Conservation (phyloP, 2,888 invertebrate species). For the Mesodorylaimus sp. region DNA sequence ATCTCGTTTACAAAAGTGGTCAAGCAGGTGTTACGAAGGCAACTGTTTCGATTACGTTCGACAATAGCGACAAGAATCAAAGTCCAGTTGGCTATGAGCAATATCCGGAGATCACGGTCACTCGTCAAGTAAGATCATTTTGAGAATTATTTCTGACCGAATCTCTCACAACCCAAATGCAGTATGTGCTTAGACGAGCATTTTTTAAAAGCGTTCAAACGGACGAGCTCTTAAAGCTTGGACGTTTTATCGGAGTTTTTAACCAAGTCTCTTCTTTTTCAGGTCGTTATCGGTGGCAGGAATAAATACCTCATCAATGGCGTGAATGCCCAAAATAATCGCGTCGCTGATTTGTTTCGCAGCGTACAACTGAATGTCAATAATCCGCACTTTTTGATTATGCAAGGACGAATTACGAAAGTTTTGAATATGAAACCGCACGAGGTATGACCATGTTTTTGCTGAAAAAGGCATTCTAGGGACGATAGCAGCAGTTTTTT, state of each 20-base stretch:
- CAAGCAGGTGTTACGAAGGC: conserved; percentile 89
- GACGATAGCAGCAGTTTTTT: conserved; percentile 7
- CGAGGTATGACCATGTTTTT: conserved; percentile 63
- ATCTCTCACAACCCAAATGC: background rate
- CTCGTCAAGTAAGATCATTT: conserved; percentile 50
- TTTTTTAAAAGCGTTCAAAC: conserved; percentile 1
- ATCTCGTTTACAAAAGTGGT: conserved; percentile 90
- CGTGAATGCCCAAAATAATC: conserved; percentile 64
- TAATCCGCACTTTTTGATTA: conserved; percentile 96
- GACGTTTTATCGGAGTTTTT: conserved; percentile 6
- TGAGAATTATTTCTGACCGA: background rate
- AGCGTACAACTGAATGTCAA: conserved; percentile 93
- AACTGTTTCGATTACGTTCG: conserved; percentile 81
- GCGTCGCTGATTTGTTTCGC: conserved; percentile 81
- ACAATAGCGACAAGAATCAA: conserved; percentile 59
- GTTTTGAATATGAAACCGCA: conserved; percentile 95
- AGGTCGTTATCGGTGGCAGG: conserved; percentile 27
- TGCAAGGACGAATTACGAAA: conserved; percentile 97
- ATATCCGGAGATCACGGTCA: conserved; percentile 71
- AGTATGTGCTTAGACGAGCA: conserved; percentile 2
- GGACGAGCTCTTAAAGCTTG: background rate
- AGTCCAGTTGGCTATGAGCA: conserved; percentile 79
- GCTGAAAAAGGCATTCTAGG: background rate
- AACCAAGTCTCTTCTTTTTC: conserved; percentile 1
- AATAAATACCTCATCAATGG: conserved; percentile 82